A percentile compares a stretch with the other conserved stretches of the same genome.
phyloP scores from a whole-genome alignment of 2,113 vertebrate species.

The Herpetotheres cachinnans region DNA sequence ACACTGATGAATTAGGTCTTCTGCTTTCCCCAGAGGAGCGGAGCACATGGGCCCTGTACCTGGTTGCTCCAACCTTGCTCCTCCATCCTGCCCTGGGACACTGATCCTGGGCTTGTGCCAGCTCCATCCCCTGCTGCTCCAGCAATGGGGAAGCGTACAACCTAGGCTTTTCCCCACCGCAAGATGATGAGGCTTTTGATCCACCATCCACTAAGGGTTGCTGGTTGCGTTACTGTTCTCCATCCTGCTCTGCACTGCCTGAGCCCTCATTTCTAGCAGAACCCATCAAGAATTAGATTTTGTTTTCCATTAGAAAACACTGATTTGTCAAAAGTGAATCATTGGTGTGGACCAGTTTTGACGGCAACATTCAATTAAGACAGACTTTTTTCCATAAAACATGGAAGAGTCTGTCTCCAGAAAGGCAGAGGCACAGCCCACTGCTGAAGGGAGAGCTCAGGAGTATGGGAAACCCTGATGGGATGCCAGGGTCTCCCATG shows the following conservation, averaged over 20 bases:
- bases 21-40: not conserved
- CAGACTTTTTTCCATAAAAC: not conserved
- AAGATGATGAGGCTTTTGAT: not conserved
- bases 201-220: not conserved
- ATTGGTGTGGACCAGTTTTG: rapidly evolving
- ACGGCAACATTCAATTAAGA: not conserved
- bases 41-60: not conserved
- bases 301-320: not conserved
- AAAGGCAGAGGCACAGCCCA: not conserved
- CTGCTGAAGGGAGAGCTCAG: not conserved
- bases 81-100: not conserved
- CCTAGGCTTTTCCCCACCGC: not conserved
- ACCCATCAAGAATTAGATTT: not conserved
- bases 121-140: not conserved
- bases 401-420: not conserved
- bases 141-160: not conserved
- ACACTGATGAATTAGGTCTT: not conserved
- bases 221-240: not conserved
- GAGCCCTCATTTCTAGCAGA: not conserved
- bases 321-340: not conserved
- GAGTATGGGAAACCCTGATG: not conserved
- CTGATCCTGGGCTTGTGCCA: not conserved
- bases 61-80: not conserved
- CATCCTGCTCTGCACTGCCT: not conserved
- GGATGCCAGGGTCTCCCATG: not conserved